Base-by-base conservation (phyloP, 2,797 vertebrate species). In the Enteromius argenteus region DNA sequence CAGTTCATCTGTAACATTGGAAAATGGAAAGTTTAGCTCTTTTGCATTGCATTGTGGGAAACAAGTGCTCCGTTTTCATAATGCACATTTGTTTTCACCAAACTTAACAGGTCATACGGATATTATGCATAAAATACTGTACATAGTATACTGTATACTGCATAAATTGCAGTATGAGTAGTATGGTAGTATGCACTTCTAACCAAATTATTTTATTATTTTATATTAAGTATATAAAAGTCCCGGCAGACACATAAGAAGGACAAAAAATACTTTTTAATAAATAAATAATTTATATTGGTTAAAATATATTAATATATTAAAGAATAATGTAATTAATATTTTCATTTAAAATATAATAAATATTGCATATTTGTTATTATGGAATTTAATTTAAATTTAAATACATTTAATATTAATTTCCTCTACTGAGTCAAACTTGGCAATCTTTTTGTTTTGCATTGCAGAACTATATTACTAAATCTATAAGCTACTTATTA, bases 401-500 rank as follows among this genome's bases (percentile, higher is more conserved):
- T 19, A 35, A 32, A 19, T 42, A 27, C 13, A 77, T 44, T 62
- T 78, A 44, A 49, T 72, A 67, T 79, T 37, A 8, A 21, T n/a
- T 67, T 11, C 2, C 23, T 14, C 2, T 58, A 3, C 58, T 9
- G 4, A 42, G 39, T 44, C 42, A 32, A 39, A 32, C 27, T 6
- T 9, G 13, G 10, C 49, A 13, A n/a, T 17, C 15, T 60, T 81
- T 62, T 81, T 49, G 37, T 32, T 71, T 80, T 58, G 30, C 62
- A 67, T 23, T 6, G 30, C 30, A 51, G 32, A 80, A 56, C 49
- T 42, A 23, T 49, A 53, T 15, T 27, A 42, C 37, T 66, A 39
- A 56, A 56, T 44, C 23, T 9, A 11, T 35, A 66, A 35, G 30
- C 30, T 69, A 32, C 44, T 37, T 30, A 39, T 74, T 64, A 46